These are phyloP conservation scores for Luscinia megarhynchos DNA, from an alignment of 2,797 vertebrate genomes.

Conservation along the genomic window DNA sequence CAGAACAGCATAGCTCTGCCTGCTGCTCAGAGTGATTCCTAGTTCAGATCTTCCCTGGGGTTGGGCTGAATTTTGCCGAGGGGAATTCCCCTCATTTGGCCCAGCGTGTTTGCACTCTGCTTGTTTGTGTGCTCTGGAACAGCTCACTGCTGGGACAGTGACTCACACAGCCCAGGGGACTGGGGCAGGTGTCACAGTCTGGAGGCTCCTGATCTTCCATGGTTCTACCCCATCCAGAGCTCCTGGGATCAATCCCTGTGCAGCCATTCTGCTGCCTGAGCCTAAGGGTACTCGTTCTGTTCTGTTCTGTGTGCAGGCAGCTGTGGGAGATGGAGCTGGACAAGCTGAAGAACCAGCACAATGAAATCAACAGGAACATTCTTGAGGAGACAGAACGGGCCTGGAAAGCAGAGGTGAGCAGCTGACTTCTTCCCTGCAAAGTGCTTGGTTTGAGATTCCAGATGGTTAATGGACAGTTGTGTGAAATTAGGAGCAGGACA, in stretches of 20 bases:
- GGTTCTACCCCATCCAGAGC: neutral
- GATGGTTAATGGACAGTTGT: rapidly evolving
- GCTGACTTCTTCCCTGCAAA: neutral
- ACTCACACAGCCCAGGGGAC: neutral
- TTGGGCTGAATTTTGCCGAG: rapidly evolving
- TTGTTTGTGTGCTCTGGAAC: neutral
- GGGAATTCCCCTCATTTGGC: rapidly evolving
- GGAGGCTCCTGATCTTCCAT: neutral
- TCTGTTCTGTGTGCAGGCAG: slow-evolving; percentile 70
- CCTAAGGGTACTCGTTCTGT: neutral
- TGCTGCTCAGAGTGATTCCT: neutral
- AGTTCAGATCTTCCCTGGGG: neutral
- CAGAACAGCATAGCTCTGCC: neutral
- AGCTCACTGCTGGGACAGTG: neutral
- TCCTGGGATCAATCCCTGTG: rapidly evolving
- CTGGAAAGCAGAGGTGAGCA: slow-evolving; percentile 81
- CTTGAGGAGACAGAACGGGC: slow-evolving; percentile 80
- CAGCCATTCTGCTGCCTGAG: rapidly evolving
- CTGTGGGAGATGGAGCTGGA: slow-evolving; percentile 82
- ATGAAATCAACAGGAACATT: slow-evolving; percentile 78
- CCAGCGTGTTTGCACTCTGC: rapidly evolving
- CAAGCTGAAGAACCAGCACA: slow-evolving; percentile 80
- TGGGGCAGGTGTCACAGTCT: neutral
- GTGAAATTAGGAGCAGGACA: neutral
- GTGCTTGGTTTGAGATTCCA: neutral